These are phyloP conservation scores for Drosophila buzzatii DNA, from an alignment of 2,888 invertebrate genomes.

Conservation along the genomic window DNA sequence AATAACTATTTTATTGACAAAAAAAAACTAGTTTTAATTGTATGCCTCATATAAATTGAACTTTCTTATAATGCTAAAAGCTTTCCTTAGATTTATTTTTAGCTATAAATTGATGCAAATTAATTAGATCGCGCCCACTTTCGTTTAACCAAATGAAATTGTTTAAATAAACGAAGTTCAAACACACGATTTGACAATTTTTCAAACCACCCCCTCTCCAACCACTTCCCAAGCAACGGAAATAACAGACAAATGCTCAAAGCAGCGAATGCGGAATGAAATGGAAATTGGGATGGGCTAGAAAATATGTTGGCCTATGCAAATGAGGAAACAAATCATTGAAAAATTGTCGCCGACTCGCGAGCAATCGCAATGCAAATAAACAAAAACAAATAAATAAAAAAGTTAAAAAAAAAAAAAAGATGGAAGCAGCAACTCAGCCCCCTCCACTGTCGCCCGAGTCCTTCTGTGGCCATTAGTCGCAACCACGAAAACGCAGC, in stretches of 20 bases:
- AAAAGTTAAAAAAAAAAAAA: neutral
- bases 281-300: neutral
- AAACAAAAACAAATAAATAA: conserved; percentile 34
- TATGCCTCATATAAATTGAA: too few relatives aligned
- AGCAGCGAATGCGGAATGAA: conserved; percentile 6
- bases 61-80: neutral
- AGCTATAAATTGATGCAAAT: neutral
- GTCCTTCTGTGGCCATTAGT: conserved; percentile 61
- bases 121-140: conserved; percentile 35
- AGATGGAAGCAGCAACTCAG: neutral
- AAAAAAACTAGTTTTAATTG: neutral
- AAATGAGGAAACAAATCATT: conserved; percentile 83
- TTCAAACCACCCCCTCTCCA: conserved; percentile 27
- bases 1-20: too few relatives aligned
- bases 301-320: conserved; percentile 78
- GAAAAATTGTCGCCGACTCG: conserved; percentile 82
- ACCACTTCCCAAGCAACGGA: too few relatives aligned
- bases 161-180: conserved; percentile 30
- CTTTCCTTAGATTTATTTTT: neutral
- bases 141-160: conserved; percentile 59
- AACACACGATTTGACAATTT: conserved; percentile 58
- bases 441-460: neutral
- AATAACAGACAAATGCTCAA: neutral
- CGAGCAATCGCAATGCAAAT: conserved; percentile 28
- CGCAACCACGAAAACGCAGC: conserved; percentile 71